phyloP scores from a whole-genome alignment of 2,888 invertebrate genomes.

The Drosophila mettleri region DNA sequence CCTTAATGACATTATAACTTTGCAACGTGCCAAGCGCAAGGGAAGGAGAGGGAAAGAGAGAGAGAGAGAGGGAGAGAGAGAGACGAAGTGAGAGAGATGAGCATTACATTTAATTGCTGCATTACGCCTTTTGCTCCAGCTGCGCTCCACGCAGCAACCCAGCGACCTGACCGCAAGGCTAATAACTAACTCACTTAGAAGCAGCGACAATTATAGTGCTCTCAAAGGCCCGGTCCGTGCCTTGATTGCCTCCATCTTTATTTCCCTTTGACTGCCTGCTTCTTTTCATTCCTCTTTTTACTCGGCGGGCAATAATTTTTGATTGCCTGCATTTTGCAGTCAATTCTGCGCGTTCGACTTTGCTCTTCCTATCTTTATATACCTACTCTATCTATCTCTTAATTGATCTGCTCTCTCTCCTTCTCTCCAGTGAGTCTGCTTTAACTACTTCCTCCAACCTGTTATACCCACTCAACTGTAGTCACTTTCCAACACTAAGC shows the following conservation, averaged over 20 bases:
- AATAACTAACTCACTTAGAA: constrained; percentile 46
- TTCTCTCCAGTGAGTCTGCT: background rate
- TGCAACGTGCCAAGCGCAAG: constrained; percentile 46
- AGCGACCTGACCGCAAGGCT: constrained; percentile 32
- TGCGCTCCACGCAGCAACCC: constrained; percentile 37
- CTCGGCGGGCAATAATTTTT: background rate
- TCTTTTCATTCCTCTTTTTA: background rate
- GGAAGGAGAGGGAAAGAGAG: background rate
- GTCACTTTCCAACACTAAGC: constrained; percentile 7
- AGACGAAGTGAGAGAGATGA: constrained; percentile 12
- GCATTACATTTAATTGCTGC: constrained; percentile 72
- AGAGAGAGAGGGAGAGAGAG: background rate
- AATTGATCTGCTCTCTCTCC: background rate
- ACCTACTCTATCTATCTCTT: background rate
- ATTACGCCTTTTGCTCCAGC: constrained; percentile 57
- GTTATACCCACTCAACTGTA: too few species aligned
- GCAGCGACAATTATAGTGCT: constrained; percentile 54
- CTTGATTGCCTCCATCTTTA: background rate
- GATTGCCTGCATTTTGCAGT: constrained; percentile 22
- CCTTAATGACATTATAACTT: constrained; percentile 82
- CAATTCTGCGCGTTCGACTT: too few species aligned
- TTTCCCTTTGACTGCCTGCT: background rate
- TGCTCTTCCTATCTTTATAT: too few species aligned
- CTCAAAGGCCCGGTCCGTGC: background rate
- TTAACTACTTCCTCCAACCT: too few species aligned